Percentiles rank a stretch among this genome's conserved stretches.
Evolutionary conservation across 2,113 vertebrate genomes (phyloP).

Genomic region (Nesoenas mayeri): DNA sequence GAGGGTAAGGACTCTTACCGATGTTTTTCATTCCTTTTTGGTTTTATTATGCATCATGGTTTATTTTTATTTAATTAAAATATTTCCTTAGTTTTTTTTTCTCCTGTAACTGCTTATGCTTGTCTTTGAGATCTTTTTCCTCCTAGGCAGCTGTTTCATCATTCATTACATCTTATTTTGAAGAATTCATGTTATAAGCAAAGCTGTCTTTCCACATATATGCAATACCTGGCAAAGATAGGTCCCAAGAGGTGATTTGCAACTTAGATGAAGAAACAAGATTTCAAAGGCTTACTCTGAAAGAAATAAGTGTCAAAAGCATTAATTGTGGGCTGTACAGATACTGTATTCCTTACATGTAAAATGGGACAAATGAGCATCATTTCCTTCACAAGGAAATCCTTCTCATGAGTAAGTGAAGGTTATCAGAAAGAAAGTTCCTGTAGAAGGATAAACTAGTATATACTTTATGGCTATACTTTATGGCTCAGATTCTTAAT

Average conservation of each 20-base stretch:
- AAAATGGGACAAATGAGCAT: not conserved
- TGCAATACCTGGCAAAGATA: not conserved
- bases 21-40: not conserved
- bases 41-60: not conserved
- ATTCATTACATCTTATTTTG: not conserved
- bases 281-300: not conserved
- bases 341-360: not conserved
- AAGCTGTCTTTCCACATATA: not conserved
- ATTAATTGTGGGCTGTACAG: not conserved
- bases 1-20: not conserved
- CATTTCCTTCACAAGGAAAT: not conserved
- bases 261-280: not conserved
- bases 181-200: not conserved
- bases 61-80: not conserved
- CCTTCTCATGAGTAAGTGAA: not conserved
- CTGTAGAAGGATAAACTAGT: not conserved
- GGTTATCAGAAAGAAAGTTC: not conserved
- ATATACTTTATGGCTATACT: not conserved
- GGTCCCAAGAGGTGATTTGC: not conserved
- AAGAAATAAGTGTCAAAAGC: not conserved
- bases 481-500: not conserved
- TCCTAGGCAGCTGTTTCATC: not conserved
- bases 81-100: accelerated
- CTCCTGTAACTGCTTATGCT: not conserved
- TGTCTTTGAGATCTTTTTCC: not conserved